Evolutionary conservation across 2,888 invertebrate species (phyloP).

Genomic region (Orthosia gracilis): DNA sequence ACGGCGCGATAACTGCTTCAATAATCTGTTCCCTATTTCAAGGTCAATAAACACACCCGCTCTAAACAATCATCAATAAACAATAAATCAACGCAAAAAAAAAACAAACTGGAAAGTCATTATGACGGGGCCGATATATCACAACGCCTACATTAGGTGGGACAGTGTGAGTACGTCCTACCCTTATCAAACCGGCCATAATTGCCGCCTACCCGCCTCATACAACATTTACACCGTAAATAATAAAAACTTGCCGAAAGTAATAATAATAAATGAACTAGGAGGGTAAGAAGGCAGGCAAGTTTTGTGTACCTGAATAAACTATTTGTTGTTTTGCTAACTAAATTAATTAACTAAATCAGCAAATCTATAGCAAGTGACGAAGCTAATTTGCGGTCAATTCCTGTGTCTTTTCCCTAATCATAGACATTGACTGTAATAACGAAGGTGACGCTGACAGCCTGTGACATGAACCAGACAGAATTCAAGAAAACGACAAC

Average conservation of each 20-base stretch:
- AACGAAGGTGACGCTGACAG: no score
- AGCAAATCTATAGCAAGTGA: no score
- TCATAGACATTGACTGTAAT: no score
- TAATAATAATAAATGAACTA: conserved; percentile 52
- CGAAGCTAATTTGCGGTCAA: no score
- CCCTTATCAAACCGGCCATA: conserved; percentile 66
- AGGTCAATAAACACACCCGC: conserved; percentile 10
- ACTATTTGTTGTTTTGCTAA: conserved; percentile 6
- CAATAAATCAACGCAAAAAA: conserved; percentile 49
- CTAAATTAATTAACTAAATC: no score
- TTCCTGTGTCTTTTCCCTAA: no score
- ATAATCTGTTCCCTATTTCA: conserved; percentile 2
- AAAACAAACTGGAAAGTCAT: conserved; percentile 62
- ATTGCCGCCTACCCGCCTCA: conserved; percentile 49
- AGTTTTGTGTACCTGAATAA: conserved; percentile 17
- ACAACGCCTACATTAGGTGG: conserved; percentile 43
- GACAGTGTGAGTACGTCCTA: conserved; percentile 54
- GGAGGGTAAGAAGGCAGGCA: not conserved
- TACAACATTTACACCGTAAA: conserved; percentile 56
- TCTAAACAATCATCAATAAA: conserved; percentile 43
- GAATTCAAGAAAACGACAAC: no score
- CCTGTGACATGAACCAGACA: no score
- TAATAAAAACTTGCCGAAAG: conserved; percentile 57
- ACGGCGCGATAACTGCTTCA: not conserved
- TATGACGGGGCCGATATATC: conserved; percentile 51